Evolutionary conservation across 2,113 vertebrate genomes (phyloP).

Genomic region (Telmatochromis brachygnathus): DNA sequence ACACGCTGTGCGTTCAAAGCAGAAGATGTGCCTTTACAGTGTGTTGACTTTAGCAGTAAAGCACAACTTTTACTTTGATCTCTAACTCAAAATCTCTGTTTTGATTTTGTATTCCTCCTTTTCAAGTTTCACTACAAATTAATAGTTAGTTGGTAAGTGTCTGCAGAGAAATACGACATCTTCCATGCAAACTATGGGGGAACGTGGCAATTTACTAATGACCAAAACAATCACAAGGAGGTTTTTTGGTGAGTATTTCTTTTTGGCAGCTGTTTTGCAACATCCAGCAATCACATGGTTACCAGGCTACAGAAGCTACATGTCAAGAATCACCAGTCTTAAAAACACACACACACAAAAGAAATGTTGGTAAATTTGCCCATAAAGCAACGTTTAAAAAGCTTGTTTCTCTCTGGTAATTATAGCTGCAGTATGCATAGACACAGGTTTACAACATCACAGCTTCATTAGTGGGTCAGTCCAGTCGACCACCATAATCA

Average conservation of each 20-base stretch:
- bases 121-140: not conserved
- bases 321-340: not conserved
- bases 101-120: not conserved
- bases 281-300: not conserved
- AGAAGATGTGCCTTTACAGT: not conserved
- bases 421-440: not conserved
- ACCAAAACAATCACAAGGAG: not conserved
- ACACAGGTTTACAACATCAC: not conserved
- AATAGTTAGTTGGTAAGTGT: not conserved
- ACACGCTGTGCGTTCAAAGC: not conserved
- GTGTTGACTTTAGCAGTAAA: not conserved
- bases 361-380: not conserved
- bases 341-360: not conserved
- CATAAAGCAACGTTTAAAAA: not conserved
- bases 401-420: not conserved
- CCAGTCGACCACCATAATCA: not conserved
- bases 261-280: not conserved
- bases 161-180: not conserved
- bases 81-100: not conserved
- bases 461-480: not conserved
- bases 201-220: not conserved
- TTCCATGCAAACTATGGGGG: not conserved
- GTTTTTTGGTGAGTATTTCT: not conserved
- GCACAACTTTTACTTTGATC: not conserved
- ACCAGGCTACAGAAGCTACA: not conserved